Conservation (phyloP, 2,113 vertebrate species). For the Cyprichromis sp. region DNA sequence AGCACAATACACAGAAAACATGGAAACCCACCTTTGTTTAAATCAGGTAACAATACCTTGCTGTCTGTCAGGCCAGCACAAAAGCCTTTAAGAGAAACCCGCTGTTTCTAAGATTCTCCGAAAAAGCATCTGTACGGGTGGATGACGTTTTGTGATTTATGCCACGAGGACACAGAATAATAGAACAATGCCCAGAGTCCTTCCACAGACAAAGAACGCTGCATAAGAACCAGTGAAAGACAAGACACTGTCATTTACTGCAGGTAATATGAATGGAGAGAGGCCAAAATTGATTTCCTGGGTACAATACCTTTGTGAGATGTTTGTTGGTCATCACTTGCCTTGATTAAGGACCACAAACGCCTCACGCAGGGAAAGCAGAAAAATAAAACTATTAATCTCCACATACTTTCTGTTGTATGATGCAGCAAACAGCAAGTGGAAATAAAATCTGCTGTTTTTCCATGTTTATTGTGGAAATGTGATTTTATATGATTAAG, state of each 20-base stretch:
- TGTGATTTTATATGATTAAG: not conserved
- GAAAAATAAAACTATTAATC: not conserved
- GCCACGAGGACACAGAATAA: conserved; percentile 33
- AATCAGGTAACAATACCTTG: conserved; percentile 57
- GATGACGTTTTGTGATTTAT: conserved; percentile 58
- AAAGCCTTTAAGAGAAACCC: conserved; percentile 48
- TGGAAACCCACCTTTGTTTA: conserved; percentile 62
- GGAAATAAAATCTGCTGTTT: not conserved
- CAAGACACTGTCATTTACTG: conserved; percentile 28
- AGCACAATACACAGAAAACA: conserved; percentile 46
- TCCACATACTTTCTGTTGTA: not conserved
- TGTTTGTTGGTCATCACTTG: conserved; percentile 16
- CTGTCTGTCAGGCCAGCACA: conserved; percentile 56
- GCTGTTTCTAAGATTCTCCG: conserved; percentile 32
- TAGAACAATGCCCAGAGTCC: conserved; percentile 62
- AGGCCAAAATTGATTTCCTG: conserved; percentile 22
- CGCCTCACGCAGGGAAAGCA: not conserved
- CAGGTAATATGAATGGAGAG: conserved; percentile 13
- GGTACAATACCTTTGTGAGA: not conserved
- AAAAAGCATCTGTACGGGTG: conserved; percentile 29
- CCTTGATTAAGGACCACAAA: not conserved
- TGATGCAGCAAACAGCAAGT: not conserved
- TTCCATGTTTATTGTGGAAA: not conserved
- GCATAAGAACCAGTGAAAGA: conserved; percentile 13
- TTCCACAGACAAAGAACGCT: conserved; percentile 43